phyloP scores from a whole-genome alignment of 2,113 vertebrate genomes.

The Ictalurus furcatus region DNA sequence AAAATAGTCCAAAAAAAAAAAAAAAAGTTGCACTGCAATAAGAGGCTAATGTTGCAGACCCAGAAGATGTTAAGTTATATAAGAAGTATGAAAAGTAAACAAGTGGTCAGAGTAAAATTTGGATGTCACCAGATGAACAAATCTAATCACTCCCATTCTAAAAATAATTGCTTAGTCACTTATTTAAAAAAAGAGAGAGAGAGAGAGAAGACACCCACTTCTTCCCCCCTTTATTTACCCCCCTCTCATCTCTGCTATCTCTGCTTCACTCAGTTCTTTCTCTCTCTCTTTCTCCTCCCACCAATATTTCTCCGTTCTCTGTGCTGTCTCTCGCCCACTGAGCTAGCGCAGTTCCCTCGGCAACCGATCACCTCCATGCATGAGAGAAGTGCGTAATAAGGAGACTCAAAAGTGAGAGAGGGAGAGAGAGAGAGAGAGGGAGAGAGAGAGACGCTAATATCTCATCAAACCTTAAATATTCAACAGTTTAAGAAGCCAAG shows the following conservation, averaged over 20 bases:
- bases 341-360: slow-evolving; percentile 53
- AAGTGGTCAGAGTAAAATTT: slow-evolving; percentile 1
- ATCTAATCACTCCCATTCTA: slow-evolving; percentile 20
- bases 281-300: slow-evolving; percentile 34
- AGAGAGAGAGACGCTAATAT: slow-evolving; percentile 21
- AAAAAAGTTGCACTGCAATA: slow-evolving; percentile 8
- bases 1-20: slow-evolving; percentile 11
- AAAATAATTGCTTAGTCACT: slow-evolving; percentile 50
- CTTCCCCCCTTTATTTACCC: slow-evolving; percentile 26
- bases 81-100: slow-evolving; percentile 3
- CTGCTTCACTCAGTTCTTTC: slow-evolving; percentile 26
- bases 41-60: not conserved
- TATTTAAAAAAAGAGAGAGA: not conserved
- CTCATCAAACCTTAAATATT: slow-evolving; percentile 53
- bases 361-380: slow-evolving; percentile 51
- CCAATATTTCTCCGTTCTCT: slow-evolving; percentile 40
- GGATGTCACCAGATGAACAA: not conserved
- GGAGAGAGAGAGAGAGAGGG: not conserved
- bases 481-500: slow-evolving; percentile 39
- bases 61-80: not conserved
- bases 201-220: slow-evolving; percentile 12
- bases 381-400: slow-evolving; percentile 48
- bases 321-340: slow-evolving; percentile 53
- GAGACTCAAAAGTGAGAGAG: slow-evolving; percentile 2
- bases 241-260: slow-evolving; percentile 23